Percentiles rank a stretch among this genome's conserved stretches.
Evolutionary conservation across 1,140 invertebrate genomes (phyloP).

Genomic region (Amphibalanus amphitrite): DNA sequence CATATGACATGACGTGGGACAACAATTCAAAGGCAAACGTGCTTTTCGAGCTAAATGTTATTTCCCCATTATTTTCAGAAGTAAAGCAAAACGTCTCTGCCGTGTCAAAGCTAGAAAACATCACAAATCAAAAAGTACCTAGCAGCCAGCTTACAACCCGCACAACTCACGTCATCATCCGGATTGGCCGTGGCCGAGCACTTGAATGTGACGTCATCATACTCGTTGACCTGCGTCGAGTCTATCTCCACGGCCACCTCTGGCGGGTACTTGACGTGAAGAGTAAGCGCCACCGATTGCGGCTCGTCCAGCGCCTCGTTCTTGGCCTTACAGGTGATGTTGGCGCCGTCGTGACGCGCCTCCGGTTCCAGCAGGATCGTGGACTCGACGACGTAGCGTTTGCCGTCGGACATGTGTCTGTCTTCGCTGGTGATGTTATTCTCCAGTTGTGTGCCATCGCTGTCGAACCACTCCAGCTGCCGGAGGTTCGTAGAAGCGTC

Average conservation of each 20-base stretch:
- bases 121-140: too few relatives aligned
- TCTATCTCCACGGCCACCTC: slow-evolving; percentile 12
- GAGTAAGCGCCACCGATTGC: slow-evolving; percentile 13
- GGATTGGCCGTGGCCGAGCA: slow-evolving; percentile 13
- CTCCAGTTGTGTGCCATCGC: slow-evolving; percentile 34
- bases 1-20: too few relatives aligned
- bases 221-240: slow-evolving; percentile 16
- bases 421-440: background rate
- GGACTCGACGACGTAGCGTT: background rate
- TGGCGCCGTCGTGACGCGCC: slow-evolving; percentile 15
- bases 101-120: too few relatives aligned
- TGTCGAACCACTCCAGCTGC: slow-evolving; percentile 80
- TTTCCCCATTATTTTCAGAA: too few relatives aligned
- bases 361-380: slow-evolving; percentile 8
- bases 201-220: slow-evolving; percentile 15
- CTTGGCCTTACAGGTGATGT: slow-evolving; percentile 14
- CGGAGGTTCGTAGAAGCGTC: slow-evolving; percentile 15
- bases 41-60: too few relatives aligned
- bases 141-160: too few relatives aligned
- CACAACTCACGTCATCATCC: background rate
- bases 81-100: too few relatives aligned
- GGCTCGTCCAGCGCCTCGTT: slow-evolving; percentile 14
- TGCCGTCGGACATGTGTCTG: background rate
- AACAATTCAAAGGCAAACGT: too few relatives aligned
- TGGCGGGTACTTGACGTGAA: slow-evolving; percentile 17